A percentile compares a stretch with the other conserved stretches of the same genome.
phyloP scores from a whole-genome alignment of 2,797 vertebrate species.

The Hirundo rustica region DNA sequence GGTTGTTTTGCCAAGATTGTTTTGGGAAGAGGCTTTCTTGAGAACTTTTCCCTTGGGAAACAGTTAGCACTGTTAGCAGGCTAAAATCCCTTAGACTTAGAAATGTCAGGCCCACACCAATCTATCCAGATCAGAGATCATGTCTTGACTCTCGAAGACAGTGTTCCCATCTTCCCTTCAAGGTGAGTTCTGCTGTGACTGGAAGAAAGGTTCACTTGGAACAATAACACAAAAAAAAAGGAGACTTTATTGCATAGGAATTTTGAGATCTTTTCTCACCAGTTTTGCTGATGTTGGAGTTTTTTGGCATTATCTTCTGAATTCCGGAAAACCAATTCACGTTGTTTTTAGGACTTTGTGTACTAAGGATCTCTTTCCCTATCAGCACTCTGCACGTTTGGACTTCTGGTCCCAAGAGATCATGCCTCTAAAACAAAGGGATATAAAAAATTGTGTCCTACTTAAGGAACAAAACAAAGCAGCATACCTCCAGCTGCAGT shows the following conservation, averaged over 20 bases:
- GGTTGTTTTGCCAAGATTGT: too few species aligned
- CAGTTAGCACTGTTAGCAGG: too few species aligned
- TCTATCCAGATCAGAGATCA: not conserved
- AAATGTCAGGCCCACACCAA: too few species aligned
- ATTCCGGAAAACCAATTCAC: not conserved
- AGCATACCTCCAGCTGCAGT: not conserved
- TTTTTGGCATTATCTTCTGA: not conserved
- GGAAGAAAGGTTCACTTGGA: not conserved
- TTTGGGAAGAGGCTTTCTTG: too few species aligned
- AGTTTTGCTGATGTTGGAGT: not conserved
- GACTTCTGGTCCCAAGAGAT: not conserved
- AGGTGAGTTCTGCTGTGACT: not conserved
- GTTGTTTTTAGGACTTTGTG: not conserved
- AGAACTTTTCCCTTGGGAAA: too few species aligned
- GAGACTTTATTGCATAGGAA: not conserved
- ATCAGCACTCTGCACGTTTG: not conserved
- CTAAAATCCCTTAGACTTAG: too few species aligned
- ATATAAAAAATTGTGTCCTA: not conserved
- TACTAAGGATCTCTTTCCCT: not conserved
- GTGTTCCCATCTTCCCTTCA: not conserved
- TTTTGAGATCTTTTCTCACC: not conserved
- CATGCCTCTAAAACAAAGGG: constrained; percentile 8
- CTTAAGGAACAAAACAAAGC: not conserved
- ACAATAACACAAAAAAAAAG: not conserved
- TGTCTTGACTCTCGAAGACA: not conserved